Percentiles rank a stretch among this genome's conserved stretches.
These are phyloP conservation scores for Chelidonichthys spinosus DNA, from an alignment of 2,797 vertebrate species.

Conservation along the genomic window DNA sequence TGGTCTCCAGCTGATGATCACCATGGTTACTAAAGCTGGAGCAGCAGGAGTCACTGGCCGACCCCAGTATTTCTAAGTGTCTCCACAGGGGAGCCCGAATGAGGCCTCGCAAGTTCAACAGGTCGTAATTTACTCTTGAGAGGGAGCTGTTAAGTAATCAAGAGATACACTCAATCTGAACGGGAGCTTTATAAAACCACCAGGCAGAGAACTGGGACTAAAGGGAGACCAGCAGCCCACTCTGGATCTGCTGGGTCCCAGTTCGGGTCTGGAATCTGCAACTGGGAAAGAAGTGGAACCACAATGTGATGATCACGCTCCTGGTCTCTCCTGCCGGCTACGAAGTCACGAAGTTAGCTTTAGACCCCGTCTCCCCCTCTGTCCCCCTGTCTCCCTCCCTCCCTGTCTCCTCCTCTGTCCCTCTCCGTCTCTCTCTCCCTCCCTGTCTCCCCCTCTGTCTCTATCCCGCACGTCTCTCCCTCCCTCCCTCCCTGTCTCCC, in stretches of 20 bases:
- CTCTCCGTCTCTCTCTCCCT: not conserved
- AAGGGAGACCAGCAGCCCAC: too few relatives aligned
- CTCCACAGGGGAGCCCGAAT: not conserved
- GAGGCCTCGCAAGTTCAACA: constrained; percentile 17
- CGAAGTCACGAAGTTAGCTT: too few relatives aligned
- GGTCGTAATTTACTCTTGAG: constrained; percentile 15
- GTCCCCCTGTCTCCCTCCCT: not conserved
- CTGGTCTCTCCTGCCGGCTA: too few relatives aligned
- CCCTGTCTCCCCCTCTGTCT: too few relatives aligned
- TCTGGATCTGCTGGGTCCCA: too few relatives aligned
- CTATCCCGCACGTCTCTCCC: not conserved
- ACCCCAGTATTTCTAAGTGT: not conserved
- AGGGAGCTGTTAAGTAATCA: constrained; percentile 29
- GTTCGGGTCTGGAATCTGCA: too few relatives aligned
- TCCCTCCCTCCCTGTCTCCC: too few relatives aligned
- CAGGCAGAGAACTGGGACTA: too few relatives aligned
- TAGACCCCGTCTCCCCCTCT: too few relatives aligned
- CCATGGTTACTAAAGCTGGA: not conserved
- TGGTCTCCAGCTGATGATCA: constrained; percentile 15
- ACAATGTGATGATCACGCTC: too few relatives aligned
- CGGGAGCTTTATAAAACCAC: not conserved
- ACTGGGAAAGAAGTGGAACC: too few relatives aligned
- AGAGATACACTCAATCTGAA: not conserved
- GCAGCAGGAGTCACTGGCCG: not conserved
- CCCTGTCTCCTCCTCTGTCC: accelerated